phyloP scores from a whole-genome alignment of 2,888 invertebrate genomes.

The Eupeodes luniger region DNA sequence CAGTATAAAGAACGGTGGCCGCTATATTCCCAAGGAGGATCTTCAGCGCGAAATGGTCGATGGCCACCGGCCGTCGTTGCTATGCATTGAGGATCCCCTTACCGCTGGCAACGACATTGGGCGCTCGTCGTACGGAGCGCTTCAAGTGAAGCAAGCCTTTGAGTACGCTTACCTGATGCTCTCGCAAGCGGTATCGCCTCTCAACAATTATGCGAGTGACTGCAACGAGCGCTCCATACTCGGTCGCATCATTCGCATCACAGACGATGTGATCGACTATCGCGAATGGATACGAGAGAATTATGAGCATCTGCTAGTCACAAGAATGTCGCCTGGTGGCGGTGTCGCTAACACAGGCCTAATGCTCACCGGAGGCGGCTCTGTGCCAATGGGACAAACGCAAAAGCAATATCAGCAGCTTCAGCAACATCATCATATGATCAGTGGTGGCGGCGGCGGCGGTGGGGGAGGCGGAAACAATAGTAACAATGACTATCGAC shows the following conservation, averaged over 20 bases:
- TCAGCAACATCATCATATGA: constrained; percentile 67
- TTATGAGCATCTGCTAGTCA: constrained; percentile 82
- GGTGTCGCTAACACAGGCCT: constrained; percentile 69
- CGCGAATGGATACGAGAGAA: constrained; percentile 84
- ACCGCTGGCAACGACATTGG: constrained; percentile 99
- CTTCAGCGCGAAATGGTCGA: constrained; percentile 96
- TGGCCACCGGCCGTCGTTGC: constrained; percentile 95
- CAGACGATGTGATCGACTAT: constrained; percentile 94
- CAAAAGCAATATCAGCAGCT: constrained; percentile 78
- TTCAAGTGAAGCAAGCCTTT: constrained; percentile 94
- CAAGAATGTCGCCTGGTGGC: constrained; percentile 80
- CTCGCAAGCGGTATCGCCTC: constrained; percentile 89
- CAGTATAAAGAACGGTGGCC: constrained; percentile 95
- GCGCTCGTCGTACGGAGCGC: constrained; percentile 93
- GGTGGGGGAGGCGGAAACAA: constrained; percentile 71
- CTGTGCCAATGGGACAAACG: constrained; percentile 78
- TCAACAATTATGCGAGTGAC: constrained; percentile 86
- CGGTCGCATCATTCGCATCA: constrained; percentile 95
- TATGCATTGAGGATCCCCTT: constrained; percentile 99
- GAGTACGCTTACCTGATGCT: constrained; percentile 96
- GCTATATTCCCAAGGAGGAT: constrained; percentile 97
- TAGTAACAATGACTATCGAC: constrained; percentile 78
- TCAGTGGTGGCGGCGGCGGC: constrained; percentile 54
- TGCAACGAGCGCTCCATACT: constrained; percentile 88
- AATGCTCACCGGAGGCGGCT: constrained; percentile 46